These are phyloP conservation scores for Hymenochirus boettgeri DNA, from an alignment of 2,113 vertebrate genomes.

Conservation along the genomic window DNA sequence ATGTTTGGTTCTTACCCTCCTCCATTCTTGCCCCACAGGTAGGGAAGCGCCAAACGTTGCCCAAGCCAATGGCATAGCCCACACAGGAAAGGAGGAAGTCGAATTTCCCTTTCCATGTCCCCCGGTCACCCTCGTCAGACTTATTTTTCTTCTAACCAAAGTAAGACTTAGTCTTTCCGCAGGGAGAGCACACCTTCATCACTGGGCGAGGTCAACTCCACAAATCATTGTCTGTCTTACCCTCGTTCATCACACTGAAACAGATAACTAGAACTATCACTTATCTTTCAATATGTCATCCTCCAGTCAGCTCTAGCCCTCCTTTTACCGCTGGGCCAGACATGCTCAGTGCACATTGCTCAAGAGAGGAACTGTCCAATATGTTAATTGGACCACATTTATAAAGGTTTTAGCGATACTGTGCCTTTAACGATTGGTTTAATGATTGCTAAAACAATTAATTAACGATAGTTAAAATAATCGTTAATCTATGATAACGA, in stretches of 20 bases:
- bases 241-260: constrained; percentile 49
- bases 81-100: constrained; percentile 86
- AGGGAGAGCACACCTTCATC: constrained; percentile 67
- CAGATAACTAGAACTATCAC: constrained; percentile 1
- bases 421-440: too few relatives aligned
- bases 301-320: too few relatives aligned
- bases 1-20: constrained; percentile 71
- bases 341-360: too few relatives aligned
- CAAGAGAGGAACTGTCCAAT: too few relatives aligned
- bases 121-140: constrained; percentile 68
- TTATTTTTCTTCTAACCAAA: constrained; percentile 46
- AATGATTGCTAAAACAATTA: too few relatives aligned
- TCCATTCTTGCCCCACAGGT: constrained; percentile 88
- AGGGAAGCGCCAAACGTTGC: constrained; percentile 91
- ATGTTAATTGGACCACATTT: too few relatives aligned
- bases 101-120: constrained; percentile 85
- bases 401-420: too few relatives aligned
- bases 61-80: constrained; percentile 83
- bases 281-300: too few relatives aligned
- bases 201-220: constrained; percentile 71
- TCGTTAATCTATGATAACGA: too few relatives aligned
- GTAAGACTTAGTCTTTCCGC: constrained; percentile 57
- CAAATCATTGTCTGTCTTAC: constrained; percentile 68
- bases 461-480: too few relatives aligned
- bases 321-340: too few relatives aligned